phyloP scores from a whole-genome alignment of 1,140 invertebrate genomes.

The Euura saliciscinereae region DNA sequence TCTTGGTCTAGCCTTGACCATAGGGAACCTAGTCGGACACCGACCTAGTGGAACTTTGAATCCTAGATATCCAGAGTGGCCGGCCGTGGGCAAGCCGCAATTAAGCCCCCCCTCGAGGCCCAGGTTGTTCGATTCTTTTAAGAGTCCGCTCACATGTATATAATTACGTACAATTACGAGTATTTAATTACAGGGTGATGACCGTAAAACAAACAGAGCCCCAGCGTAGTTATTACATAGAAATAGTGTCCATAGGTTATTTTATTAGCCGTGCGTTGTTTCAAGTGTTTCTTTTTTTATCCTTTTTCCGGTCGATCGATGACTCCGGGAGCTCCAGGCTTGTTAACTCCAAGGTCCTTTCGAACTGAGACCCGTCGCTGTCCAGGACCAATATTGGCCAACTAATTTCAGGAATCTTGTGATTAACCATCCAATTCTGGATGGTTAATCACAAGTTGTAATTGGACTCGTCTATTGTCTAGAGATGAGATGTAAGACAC shows the following conservation, averaged over 20 bases:
- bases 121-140: not conserved
- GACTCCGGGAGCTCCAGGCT: not conserved
- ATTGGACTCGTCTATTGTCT: not conserved
- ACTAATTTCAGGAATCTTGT: not conserved
- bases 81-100: not conserved
- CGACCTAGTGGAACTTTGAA: conserved; percentile 4
- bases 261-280: not conserved
- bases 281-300: not conserved
- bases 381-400: not conserved
- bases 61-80: not conserved
- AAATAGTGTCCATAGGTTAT: conserved; percentile 8
- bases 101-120: not conserved
- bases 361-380: not conserved
- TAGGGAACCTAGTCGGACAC: not conserved
- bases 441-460: not conserved
- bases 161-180: conserved; percentile 10
- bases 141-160: not conserved
- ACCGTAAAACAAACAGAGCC: conserved; percentile 11
- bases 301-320: not conserved
- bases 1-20: not conserved
- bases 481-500: too few species aligned
- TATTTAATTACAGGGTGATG: conserved; percentile 5
- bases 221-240: conserved; percentile 7
- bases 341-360: not conserved
- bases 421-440: not conserved